Evolutionary conservation across 2,113 vertebrate species (phyloP).

Genomic region (Alethe castanea): DNA sequence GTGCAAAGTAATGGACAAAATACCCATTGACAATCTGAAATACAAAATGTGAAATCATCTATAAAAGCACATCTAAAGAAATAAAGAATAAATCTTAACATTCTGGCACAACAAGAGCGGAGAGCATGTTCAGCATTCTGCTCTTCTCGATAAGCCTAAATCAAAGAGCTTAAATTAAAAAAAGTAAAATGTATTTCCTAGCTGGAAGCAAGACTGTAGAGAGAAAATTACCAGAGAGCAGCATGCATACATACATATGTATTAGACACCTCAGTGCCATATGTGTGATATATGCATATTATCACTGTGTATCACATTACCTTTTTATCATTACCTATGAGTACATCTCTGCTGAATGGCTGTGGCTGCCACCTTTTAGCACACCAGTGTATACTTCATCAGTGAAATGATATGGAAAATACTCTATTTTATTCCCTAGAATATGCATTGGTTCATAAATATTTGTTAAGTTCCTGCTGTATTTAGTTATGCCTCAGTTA

Average conservation of each 20-base stretch:
- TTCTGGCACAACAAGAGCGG: background rate
- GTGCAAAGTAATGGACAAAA: slow-evolving; percentile 94
- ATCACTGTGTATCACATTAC: background rate
- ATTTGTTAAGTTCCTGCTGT: background rate
- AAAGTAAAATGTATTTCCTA: background rate
- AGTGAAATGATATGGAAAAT: background rate
- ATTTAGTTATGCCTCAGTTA: background rate
- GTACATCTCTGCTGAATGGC: background rate
- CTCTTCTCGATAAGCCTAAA: background rate
- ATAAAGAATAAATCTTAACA: background rate
- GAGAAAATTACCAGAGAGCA: background rate
- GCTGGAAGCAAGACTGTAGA: background rate
- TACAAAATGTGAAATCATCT: background rate
- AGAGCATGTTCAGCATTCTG: background rate
- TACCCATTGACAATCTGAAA: slow-evolving; percentile 84
- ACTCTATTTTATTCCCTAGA: background rate
- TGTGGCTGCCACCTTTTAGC: background rate
- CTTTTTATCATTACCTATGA: background rate
- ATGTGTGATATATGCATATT: background rate
- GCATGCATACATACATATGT: background rate
- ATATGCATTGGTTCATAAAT: background rate
- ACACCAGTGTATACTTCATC: background rate
- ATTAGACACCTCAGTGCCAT: background rate
- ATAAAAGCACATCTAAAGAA: background rate
- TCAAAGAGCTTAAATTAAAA: background rate